Evolutionary conservation across 2,888 invertebrate species (phyloP), one percentile per base, ranked within the genome.

Genomic region (Melipona beecheii): DNA sequence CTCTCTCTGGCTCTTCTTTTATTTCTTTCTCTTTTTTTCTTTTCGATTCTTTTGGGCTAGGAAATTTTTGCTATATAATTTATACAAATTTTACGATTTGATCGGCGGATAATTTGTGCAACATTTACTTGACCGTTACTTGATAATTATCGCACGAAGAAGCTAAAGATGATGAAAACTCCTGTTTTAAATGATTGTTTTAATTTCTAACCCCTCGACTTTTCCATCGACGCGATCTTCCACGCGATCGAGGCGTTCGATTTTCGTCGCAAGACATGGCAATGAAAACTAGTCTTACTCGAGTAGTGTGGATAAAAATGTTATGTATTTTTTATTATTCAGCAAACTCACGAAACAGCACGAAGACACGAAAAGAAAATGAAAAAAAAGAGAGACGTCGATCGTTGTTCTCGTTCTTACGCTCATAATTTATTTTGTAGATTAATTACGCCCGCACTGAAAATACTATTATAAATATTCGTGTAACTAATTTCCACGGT

Each of bases 401-500:
- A 36, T 36, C 24, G 24, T 36, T 43, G 71, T n/a, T 43, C 43
- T 36, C 58, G 43, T 58, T 71, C 36, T 58, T 71, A 24, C 43
- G 56, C 56, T 58, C 56, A 3, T 43, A 43, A 31, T 43, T 71
- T 43, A 56, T 72, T 72, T 72, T 72, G 43, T 60, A 72, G 72
- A 58, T 58, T 21, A 60, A 72, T 72, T 72, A 72, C 43, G 15
- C 58, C 19, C 24, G 43, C 58, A 71, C 71, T 19, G n/a, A 19
- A 60, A 49, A 49, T 49, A 27, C 27, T 72, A 49, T 58, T 72
- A 72, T 49, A 60, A 60, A 60, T 72, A 60, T 60, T 36, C 49
- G 17, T 60, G 60, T 43, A 49, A 60, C 43, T 74, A 74, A 74
- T 65, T 74, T 74, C 52, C 74, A 54, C 54, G 43, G 27, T 60